phyloP scores from a whole-genome alignment of 2,797 vertebrate genomes.

The Chaunax sp. region DNA sequence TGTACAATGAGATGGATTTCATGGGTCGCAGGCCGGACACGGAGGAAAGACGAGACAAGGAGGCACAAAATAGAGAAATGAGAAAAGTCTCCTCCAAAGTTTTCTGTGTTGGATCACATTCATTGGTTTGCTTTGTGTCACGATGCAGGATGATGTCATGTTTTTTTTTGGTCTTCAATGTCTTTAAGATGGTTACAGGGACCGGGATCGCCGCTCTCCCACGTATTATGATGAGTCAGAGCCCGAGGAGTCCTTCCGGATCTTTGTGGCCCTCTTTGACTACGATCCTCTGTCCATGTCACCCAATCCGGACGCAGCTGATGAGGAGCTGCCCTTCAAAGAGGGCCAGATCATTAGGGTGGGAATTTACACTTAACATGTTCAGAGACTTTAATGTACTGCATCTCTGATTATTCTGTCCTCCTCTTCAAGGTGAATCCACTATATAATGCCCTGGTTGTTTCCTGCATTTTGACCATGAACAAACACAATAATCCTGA shows the following conservation, averaged over 20 bases:
- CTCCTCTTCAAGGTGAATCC: background rate
- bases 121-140: background rate
- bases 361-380: slow-evolving; percentile 21
- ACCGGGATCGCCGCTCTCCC: slow-evolving; percentile 84
- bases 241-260: slow-evolving; percentile 89
- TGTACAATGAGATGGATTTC: too few relatives aligned
- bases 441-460: background rate
- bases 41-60: too few relatives aligned
- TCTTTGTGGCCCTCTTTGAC: slow-evolving; percentile 98
- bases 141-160: slow-evolving; percentile 24
- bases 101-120: slow-evolving; percentile 3
- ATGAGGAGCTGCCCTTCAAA: slow-evolving; percentile 97
- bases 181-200: slow-evolving; percentile 87
- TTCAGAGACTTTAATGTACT: background rate
- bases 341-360: slow-evolving; percentile 96
- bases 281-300: slow-evolving; percentile 98
- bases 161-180: slow-evolving; percentile 16
- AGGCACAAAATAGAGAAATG: too few relatives aligned
- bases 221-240: slow-evolving; percentile 93
- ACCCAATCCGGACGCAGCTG: slow-evolving; percentile 95
- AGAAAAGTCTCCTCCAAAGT: slow-evolving; percentile 5
- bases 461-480: background rate
- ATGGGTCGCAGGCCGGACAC: too few relatives aligned
- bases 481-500: background rate
- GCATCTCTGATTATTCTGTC: background rate